Conservation (phyloP, 2,113 vertebrate genomes). For the Solea senegalensis region DNA sequence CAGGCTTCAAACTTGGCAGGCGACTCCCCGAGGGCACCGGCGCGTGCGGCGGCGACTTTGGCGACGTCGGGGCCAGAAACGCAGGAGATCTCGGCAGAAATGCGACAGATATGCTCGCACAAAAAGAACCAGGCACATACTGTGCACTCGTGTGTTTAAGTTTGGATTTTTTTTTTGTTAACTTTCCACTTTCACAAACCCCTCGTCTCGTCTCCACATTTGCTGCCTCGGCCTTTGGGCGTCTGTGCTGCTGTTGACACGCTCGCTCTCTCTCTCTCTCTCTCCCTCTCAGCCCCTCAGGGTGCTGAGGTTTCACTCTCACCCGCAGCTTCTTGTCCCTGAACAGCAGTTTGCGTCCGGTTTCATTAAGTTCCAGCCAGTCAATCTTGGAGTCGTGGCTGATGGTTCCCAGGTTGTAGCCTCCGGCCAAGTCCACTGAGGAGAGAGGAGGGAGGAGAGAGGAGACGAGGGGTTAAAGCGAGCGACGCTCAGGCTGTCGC, state of each 20-base stretch:
- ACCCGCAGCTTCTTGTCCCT: slow-evolving; percentile 95
- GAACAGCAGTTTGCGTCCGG: slow-evolving; percentile 94
- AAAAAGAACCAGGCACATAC: too few relatives aligned
- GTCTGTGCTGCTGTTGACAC: slow-evolving; percentile 5
- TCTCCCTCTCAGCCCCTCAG: background rate
- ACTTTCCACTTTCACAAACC: background rate
- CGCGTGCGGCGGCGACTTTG: too few relatives aligned
- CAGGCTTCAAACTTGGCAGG: too few relatives aligned
- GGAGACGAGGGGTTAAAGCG: slow-evolving; percentile 1
- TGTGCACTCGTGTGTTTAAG: too few relatives aligned
- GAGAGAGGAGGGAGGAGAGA: background rate
- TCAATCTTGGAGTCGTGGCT: slow-evolving; percentile 93
- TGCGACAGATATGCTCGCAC: too few relatives aligned
- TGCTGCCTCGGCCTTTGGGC: background rate
- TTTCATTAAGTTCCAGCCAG: slow-evolving; percentile 98
- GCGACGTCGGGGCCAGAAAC: too few relatives aligned
- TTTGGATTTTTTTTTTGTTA: slow-evolving; percentile 2
- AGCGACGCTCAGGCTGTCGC: background rate
- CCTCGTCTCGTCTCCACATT: slow-evolving; percentile 6
- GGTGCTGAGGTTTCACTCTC: slow-evolving; percentile 58
- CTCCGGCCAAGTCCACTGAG: slow-evolving; percentile 90
- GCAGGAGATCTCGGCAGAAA: too few relatives aligned
- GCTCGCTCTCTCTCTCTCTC: background rate
- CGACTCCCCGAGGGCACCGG: too few relatives aligned
- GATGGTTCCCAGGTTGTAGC: slow-evolving; percentile 87